phyloP scores from a whole-genome alignment of 2,888 invertebrate genomes.

The Proisotoma minuta region DNA sequence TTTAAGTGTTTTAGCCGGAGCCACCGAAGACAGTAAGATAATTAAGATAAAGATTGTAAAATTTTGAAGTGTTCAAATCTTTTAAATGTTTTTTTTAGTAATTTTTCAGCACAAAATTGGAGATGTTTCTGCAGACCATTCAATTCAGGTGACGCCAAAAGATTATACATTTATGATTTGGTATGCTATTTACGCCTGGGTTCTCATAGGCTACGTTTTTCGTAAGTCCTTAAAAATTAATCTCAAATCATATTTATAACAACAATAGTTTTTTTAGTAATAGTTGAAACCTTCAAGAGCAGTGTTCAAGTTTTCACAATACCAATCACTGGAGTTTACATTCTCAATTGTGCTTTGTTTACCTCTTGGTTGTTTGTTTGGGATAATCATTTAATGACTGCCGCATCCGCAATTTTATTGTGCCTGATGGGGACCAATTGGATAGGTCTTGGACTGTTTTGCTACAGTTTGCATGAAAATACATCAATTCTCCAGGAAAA shows the following conservation, averaged over 20 bases:
- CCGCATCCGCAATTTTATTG: neutral
- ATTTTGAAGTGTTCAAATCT: too few relatives aligned
- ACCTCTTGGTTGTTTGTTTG: conserved; percentile 24
- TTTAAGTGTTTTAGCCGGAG: conserved; percentile 20
- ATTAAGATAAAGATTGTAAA: neutral
- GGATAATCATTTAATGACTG: conserved; percentile 23
- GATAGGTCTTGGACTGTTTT: conserved; percentile 14
- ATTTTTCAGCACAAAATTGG: conserved; percentile 21
- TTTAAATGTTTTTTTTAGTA: conserved; percentile 7
- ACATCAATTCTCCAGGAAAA: conserved; percentile 14
- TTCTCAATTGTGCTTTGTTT: conserved; percentile 13
- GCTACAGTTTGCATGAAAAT: conserved; percentile 18
- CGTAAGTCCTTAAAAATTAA: conserved; percentile 13
- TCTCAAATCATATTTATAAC: neutral
- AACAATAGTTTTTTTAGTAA: neutral
- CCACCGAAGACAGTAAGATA: conserved; percentile 18
- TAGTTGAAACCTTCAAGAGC: conserved; percentile 8
- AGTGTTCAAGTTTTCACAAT: conserved; percentile 11
- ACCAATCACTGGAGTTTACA: neutral
- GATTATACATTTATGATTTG: conserved; percentile 25
- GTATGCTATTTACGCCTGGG: conserved; percentile 21
- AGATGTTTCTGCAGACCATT: conserved; percentile 15
- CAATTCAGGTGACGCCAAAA: conserved; percentile 19
- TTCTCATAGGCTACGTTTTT: conserved; percentile 16
- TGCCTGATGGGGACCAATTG: conserved; percentile 20